Evolutionary conservation across 2,797 vertebrate species (phyloP).

Genomic region (Trichosurus vulpecula): DNA sequence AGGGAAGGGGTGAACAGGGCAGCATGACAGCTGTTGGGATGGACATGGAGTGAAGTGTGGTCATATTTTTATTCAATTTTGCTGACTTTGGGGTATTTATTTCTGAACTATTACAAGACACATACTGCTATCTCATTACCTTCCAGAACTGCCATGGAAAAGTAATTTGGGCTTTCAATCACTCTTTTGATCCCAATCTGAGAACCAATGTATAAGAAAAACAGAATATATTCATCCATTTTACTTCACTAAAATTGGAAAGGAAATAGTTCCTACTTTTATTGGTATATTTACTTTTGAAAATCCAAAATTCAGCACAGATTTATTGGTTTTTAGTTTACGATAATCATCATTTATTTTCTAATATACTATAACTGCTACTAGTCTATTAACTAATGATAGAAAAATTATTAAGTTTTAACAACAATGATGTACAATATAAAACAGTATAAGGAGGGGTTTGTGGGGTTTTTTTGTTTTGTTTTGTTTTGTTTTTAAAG

Average conservation of each 20-base stretch:
- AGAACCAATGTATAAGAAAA: background rate
- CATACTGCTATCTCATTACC: background rate
- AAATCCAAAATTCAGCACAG: background rate
- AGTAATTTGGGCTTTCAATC: background rate
- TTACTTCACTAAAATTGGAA: background rate
- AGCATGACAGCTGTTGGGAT: background rate
- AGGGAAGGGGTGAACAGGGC: background rate
- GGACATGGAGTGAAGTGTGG: background rate
- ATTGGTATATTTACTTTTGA: background rate
- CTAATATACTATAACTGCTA: background rate
- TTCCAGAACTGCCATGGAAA: background rate
- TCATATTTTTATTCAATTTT: background rate
- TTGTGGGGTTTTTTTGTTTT: conserved; percentile 49
- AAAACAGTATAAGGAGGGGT: conserved; percentile 29
- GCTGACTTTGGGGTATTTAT: background rate
- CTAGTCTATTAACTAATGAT: background rate
- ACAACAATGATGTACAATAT: background rate
- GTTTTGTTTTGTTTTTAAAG: background rate
- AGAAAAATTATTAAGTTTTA: background rate
- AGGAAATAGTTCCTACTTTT: background rate
- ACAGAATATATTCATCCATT: background rate
- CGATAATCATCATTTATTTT: background rate
- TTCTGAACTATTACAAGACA: background rate
- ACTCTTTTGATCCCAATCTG: background rate
- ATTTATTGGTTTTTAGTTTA: background rate